These are phyloP conservation scores for Amniataba percoides DNA, from an alignment of 2,797 vertebrate species.

Conservation along the genomic window DNA sequence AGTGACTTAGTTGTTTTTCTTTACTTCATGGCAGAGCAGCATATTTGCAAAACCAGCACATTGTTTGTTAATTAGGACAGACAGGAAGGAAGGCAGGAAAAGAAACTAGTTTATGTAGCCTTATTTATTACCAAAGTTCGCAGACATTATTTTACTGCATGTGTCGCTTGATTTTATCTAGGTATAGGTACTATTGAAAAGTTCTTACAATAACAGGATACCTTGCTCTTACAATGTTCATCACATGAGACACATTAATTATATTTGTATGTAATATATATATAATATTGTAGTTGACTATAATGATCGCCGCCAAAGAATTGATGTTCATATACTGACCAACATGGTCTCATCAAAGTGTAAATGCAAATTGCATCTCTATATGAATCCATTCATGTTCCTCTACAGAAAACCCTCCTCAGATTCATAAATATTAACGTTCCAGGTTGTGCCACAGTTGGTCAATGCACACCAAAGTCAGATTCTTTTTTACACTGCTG, in stretches of 20 bases:
- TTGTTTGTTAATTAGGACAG: constrained; percentile 6
- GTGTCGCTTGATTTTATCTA: not conserved
- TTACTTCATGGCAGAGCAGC: not conserved
- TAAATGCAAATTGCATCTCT: not conserved
- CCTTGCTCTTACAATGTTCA: constrained; percentile 7
- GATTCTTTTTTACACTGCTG: not conserved
- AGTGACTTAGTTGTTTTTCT: not conserved
- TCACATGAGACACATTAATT: not conserved
- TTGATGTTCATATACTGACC: not conserved
- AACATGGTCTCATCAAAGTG: not conserved
- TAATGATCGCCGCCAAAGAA: not conserved
- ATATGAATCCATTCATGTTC: not conserved
- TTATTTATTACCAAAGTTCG: not conserved
- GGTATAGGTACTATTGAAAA: not conserved
- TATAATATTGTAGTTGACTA: no score
- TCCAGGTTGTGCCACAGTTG: not conserved
- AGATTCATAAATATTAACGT: constrained; percentile 2
- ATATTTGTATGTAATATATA: not conserved
- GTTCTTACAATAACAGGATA: not conserved
- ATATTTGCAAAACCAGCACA: not conserved
- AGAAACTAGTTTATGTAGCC: constrained; percentile 8
- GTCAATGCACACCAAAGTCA: not conserved
- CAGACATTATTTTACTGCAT: not conserved
- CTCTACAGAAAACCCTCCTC: not conserved
- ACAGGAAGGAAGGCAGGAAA: constrained; percentile 34